Evolutionary conservation across 2,113 vertebrate species (phyloP).

Genomic region (Cochlearius cochlearius): DNA sequence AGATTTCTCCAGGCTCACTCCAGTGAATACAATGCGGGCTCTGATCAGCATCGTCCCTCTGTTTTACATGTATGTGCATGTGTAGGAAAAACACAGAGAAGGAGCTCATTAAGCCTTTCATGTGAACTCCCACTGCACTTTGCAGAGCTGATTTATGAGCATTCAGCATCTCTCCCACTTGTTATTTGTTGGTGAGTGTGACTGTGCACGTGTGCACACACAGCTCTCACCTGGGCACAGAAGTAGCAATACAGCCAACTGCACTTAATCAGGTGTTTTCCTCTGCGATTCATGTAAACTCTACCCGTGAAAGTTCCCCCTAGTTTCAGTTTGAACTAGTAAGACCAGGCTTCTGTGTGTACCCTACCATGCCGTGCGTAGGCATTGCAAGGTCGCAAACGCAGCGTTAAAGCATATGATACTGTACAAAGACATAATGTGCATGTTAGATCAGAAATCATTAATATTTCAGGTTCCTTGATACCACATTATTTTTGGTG

Average conservation of each 20-base stretch:
- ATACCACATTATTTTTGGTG: conserved; percentile 59
- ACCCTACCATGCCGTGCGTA: neutral
- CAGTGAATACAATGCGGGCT: rapidly evolving
- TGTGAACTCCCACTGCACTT: neutral
- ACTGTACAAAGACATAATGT: conserved; percentile 31
- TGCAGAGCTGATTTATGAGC: neutral
- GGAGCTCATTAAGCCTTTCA: neutral
- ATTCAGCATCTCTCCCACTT: neutral
- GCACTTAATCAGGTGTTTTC: neutral
- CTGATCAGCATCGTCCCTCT: neutral
- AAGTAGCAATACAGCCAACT: neutral
- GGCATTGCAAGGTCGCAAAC: conserved; percentile 10
- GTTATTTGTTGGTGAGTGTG: neutral
- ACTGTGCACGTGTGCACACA: neutral
- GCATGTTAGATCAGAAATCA: conserved; percentile 49
- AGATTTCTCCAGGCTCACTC: neutral
- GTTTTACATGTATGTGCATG: rapidly evolving
- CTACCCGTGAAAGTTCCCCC: neutral
- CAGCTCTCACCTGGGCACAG: neutral
- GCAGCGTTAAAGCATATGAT: conserved; percentile 26
- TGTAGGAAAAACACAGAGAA: neutral
- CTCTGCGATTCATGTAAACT: neutral
- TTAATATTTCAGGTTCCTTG: conserved; percentile 65
- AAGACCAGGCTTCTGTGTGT: neutral
- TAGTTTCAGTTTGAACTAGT: neutral